Evolutionary conservation across 2,888 invertebrate genomes (phyloP).

Genomic region (Hedychridium roseum): DNA sequence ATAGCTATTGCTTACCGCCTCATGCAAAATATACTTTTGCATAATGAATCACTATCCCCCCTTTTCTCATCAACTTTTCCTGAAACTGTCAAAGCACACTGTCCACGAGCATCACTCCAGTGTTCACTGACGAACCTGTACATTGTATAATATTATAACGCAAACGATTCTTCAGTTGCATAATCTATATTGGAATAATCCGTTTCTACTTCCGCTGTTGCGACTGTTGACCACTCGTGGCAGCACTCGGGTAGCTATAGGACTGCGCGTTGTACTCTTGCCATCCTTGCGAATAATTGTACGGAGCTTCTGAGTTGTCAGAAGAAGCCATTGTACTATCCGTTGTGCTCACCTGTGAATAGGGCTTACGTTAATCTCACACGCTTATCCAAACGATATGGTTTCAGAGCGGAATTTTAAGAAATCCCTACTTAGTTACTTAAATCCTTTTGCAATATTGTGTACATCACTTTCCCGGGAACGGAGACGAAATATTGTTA

Average conservation of each 20-base stretch:
- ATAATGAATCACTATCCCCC: conserved; percentile 1
- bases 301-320: conserved; percentile 35
- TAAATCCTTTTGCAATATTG: too few relatives aligned
- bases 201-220: conserved; percentile 38
- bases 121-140: conserved; percentile 20
- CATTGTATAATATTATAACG: conserved; percentile 26
- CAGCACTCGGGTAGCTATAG: conserved; percentile 35
- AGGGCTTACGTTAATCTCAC: too few relatives aligned
- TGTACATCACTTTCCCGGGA: too few relatives aligned
- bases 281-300: conserved; percentile 43
- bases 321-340: conserved; percentile 36
- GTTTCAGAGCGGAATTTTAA: too few relatives aligned
- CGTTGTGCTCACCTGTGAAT: conserved; percentile 40
- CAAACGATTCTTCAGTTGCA: conserved; percentile 14
- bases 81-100: conserved; percentile 25
- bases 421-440: too few relatives aligned
- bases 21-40: conserved; percentile 20
- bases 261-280: conserved; percentile 42
- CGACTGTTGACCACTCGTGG: conserved; percentile 38
- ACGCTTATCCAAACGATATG: too few relatives aligned
- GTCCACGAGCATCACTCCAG: conserved; percentile 9
- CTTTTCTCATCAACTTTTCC: conserved; percentile 14
- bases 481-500: too few relatives aligned
- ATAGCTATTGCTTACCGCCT: conserved; percentile 12
- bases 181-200: conserved; percentile 26